A percentile compares a stretch with the other conserved stretches of the same genome.
Conservation (phyloP, 2,797 vertebrate genomes). For the Bradypus variegatus region DNA sequence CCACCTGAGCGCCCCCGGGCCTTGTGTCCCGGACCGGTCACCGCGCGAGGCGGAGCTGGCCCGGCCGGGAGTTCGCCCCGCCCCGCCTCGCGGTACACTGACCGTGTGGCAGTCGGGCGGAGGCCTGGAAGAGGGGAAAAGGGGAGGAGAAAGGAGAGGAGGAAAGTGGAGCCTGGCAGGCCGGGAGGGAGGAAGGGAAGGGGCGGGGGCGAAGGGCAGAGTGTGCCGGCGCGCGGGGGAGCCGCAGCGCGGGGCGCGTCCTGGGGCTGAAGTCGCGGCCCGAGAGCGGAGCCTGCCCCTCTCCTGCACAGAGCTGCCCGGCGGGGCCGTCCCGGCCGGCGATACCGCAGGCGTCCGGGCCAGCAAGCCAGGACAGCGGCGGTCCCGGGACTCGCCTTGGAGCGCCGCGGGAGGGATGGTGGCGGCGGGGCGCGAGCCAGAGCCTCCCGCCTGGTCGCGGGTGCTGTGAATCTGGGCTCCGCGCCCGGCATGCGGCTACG, state of each 20-base stretch:
- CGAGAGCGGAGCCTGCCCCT: not conserved
- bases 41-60: slow-evolving; percentile 45
- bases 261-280: not conserved
- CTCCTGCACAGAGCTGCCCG: slow-evolving; percentile 33
- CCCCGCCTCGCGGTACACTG: slow-evolving; percentile 49
- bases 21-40: not conserved
- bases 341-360: slow-evolving; percentile 26
- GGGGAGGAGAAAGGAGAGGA: slow-evolving; percentile 19
- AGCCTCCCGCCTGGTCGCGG: not conserved
- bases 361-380: not conserved
- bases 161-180: slow-evolving; percentile 35
- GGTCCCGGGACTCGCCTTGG: not conserved
- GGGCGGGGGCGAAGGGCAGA: slow-evolving; percentile 2
- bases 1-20: slow-evolving; percentile 24
- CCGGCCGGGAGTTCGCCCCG: slow-evolving; percentile 20
- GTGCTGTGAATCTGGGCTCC: slow-evolving; percentile 12
- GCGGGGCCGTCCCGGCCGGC: slow-evolving; percentile 44
- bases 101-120: slow-evolving; percentile 37
- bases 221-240: slow-evolving; percentile 1
- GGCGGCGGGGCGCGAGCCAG: slow-evolving; percentile 42
- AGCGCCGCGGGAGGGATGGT: slow-evolving; percentile 46
- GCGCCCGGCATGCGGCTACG: slow-evolving; percentile 48
- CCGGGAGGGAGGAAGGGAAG: not conserved
- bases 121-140: slow-evolving; percentile 27
- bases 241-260: slow-evolving; percentile 17